phyloP scores from a whole-genome alignment of 2,113 vertebrate species.

The Odontophorus gujanensis region DNA sequence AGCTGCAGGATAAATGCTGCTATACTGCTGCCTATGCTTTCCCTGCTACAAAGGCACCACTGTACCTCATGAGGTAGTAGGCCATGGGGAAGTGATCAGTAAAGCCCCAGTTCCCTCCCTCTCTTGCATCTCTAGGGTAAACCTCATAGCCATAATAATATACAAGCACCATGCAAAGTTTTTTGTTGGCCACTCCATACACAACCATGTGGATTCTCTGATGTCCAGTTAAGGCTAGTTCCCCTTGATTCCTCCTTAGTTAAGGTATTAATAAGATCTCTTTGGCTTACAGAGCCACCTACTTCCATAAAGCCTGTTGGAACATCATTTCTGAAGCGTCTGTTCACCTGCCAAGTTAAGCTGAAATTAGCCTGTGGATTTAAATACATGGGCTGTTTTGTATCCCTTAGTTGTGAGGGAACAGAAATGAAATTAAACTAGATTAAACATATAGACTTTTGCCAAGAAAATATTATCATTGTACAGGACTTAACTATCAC shows the following conservation, averaged over 20 bases:
- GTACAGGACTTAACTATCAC: neutral
- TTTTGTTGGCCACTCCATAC: neutral
- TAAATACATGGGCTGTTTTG: neutral
- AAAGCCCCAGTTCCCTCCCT: neutral
- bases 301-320: slow-evolving; percentile 16
- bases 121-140: neutral
- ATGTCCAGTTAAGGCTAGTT: neutral
- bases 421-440: slow-evolving; percentile 10
- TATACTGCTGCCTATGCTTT: neutral
- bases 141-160: neutral
- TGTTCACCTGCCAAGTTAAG: slow-evolving; percentile 59
- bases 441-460: neutral
- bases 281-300: neutral
- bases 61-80: neutral
- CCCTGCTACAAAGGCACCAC: neutral
- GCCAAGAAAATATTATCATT: neutral
- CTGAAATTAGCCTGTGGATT: slow-evolving; percentile 39
- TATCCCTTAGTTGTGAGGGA: neutral
- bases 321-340: slow-evolving; percentile 15
- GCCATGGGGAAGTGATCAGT: neutral
- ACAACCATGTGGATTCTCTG: neutral
- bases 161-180: neutral
- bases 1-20: neutral
- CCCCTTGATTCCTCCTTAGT: neutral
- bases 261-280: neutral